These are phyloP conservation scores for Puma concolor DNA, from an alignment of 2,113 vertebrate genomes.

Conservation along the genomic window DNA sequence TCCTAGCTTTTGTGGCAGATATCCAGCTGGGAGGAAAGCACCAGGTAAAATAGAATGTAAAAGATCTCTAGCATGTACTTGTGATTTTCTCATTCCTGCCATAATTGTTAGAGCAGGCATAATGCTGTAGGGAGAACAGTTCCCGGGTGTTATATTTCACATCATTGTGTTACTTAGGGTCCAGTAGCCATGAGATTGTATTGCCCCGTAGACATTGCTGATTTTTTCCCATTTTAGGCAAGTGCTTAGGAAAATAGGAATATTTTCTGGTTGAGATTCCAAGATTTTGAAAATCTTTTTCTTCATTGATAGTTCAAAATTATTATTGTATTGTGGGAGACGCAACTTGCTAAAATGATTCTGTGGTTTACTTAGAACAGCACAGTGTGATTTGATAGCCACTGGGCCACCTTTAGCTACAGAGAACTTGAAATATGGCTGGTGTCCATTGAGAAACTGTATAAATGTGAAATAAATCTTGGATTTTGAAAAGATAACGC, in stretches of 20 bases:
- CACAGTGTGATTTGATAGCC: neutral
- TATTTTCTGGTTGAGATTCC: neutral
- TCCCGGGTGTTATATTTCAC: neutral
- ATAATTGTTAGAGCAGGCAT: neutral
- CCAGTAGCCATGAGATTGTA: neutral
- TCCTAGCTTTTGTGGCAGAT: neutral
- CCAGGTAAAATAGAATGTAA: slow-evolving; percentile 32
- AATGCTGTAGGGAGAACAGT: neutral
- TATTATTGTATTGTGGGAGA: neutral
- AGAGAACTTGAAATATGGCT: neutral
- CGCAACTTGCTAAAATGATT: neutral
- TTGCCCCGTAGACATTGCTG: neutral
- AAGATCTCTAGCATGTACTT: neutral
- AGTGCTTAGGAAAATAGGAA: slow-evolving; percentile 4
- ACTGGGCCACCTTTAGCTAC: accelerated
- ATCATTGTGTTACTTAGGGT: neutral
- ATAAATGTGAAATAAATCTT: neutral
- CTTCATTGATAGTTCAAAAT: neutral
- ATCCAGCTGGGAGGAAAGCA: slow-evolving; percentile 34
- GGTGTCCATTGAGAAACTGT: neutral
- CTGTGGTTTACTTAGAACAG: neutral
- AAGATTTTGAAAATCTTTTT: slow-evolving; percentile 23
- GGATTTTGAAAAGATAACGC: neutral
- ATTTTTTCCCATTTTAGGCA: neutral
- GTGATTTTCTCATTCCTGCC: slow-evolving; percentile 25